Conservation (phyloP, 2,888 invertebrate species). For the Phortica magna region DNA sequence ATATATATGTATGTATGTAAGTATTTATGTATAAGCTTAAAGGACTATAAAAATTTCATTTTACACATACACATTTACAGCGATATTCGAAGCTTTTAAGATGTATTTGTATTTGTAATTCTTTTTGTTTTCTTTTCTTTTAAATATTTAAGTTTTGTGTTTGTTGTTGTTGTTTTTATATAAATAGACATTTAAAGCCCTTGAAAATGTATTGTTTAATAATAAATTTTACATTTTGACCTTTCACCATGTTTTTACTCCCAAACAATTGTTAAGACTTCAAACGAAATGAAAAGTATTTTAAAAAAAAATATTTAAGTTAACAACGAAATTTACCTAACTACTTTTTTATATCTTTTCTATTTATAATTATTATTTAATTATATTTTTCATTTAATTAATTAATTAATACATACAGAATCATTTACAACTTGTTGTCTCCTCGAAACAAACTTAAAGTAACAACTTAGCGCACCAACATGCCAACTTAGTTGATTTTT, state of each 20-base stretch:
- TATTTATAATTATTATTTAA: background rate
- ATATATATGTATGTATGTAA: conserved; percentile 7
- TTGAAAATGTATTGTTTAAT: conserved; percentile 57
- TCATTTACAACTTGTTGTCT: conserved; percentile 48
- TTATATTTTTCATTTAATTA: background rate
- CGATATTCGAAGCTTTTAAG: background rate
- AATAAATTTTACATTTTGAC: conserved; percentile 22
- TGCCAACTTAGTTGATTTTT: too few species aligned
- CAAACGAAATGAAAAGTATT: conserved; percentile 2
- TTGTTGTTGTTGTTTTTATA: conserved; percentile 47
- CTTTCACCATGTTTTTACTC: background rate
- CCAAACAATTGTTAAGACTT: background rate
- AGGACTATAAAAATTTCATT: conserved; percentile 25
- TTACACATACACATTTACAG: conserved; percentile 50
- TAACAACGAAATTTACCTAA: conserved; percentile 14
- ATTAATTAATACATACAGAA: background rate
- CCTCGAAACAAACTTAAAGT: too few species aligned
- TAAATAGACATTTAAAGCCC: conserved; percentile 75
- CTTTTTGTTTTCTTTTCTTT: conserved; percentile 41
- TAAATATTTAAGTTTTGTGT: conserved; percentile 39
- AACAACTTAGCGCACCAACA: too few species aligned
- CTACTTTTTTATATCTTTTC: background rate
- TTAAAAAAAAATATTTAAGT: conserved; percentile 9
- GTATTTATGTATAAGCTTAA: conserved; percentile 1
- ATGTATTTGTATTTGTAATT: background rate